phyloP scores from a whole-genome alignment of 2,888 invertebrate species.

The Merodon equestris region DNA sequence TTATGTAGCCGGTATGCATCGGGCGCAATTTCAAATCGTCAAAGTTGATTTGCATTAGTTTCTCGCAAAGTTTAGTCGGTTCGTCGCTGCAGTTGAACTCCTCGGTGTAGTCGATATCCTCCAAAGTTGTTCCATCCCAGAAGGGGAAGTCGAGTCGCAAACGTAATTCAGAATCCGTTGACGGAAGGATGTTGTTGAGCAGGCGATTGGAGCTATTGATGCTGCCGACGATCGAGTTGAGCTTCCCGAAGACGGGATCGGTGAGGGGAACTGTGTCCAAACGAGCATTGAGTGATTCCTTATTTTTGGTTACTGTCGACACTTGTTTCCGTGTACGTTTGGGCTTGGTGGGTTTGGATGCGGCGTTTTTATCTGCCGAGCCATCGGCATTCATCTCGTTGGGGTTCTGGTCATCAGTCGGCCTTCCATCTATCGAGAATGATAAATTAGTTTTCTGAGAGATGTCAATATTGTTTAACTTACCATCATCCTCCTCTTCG shows the following conservation, averaged over 20 bases:
- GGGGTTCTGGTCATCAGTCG: conserved; percentile 33
- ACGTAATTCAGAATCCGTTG: conserved; percentile 78
- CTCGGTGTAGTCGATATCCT: conserved; percentile 70
- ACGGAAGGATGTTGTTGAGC: conserved; percentile 82
- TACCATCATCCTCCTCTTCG: conserved; percentile 53
- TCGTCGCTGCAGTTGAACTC: conserved; percentile 60
- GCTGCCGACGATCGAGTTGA: conserved; percentile 82
- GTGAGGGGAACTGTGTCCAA: conserved; percentile 78
- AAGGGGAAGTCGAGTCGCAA: conserved; percentile 74
- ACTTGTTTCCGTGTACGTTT: conserved; percentile 73
- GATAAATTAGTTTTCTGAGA: not conserved
- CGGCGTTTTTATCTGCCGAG: conserved; percentile 61
- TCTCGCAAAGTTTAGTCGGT: conserved; percentile 69
- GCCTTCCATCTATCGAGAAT: conserved; percentile 35
- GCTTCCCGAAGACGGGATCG: conserved; percentile 83
- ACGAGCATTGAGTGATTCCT: conserved; percentile 76
- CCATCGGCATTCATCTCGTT: conserved; percentile 31
- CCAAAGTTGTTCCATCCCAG: conserved; percentile 72
- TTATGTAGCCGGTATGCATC: conserved; percentile 75
- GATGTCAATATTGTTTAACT: conserved; percentile 24
- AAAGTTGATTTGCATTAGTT: conserved; percentile 71
- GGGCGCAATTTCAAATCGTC: conserved; percentile 73
- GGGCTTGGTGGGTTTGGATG: conserved; percentile 72
- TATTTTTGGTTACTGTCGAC: conserved; percentile 78
- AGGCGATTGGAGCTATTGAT: conserved; percentile 83